Percentiles rank a stretch among this genome's conserved stretches.
Evolutionary conservation across 2,113 vertebrate species (phyloP).

Genomic region (Phalacrocorax carbo): DNA sequence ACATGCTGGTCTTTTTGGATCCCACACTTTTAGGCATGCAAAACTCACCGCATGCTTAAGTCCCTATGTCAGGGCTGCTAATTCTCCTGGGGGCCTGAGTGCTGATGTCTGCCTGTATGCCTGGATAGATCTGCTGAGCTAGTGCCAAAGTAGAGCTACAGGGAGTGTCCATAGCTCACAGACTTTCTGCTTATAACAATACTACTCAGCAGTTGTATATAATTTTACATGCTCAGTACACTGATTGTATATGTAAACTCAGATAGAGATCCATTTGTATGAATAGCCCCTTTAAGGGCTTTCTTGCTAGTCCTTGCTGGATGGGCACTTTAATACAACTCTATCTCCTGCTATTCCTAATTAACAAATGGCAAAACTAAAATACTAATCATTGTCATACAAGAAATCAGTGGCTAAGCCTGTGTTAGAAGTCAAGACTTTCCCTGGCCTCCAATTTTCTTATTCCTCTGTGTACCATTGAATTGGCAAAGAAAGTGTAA

Average conservation of each 20-base stretch:
- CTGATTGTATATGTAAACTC: neutral
- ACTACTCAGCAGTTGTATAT: neutral
- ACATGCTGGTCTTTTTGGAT: neutral
- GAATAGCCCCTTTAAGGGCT: neutral
- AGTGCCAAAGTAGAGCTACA: neutral
- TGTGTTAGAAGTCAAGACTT: neutral
- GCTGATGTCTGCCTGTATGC: rapidly evolving
- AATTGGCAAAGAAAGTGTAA: neutral
- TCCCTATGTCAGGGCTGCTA: neutral
- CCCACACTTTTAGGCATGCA: rapidly evolving
- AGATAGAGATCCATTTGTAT: neutral
- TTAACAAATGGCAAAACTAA: neutral
- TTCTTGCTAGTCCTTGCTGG: neutral
- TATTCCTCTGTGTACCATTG: neutral
- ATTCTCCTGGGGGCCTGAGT: neutral
- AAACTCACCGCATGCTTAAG: neutral
- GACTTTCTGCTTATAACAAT: neutral
- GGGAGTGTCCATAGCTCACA: neutral
- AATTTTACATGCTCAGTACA: neutral
- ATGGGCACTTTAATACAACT: neutral
- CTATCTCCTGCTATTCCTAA: neutral
- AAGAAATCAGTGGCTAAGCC: neutral
- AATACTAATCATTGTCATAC: neutral
- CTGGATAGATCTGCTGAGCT: neutral
- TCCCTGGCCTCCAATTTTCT: neutral